Evolutionary conservation across 2,888 invertebrate species (phyloP), one percentile per base, ranked within the genome.

Genomic region (Eupithecia insigniata): DNA sequence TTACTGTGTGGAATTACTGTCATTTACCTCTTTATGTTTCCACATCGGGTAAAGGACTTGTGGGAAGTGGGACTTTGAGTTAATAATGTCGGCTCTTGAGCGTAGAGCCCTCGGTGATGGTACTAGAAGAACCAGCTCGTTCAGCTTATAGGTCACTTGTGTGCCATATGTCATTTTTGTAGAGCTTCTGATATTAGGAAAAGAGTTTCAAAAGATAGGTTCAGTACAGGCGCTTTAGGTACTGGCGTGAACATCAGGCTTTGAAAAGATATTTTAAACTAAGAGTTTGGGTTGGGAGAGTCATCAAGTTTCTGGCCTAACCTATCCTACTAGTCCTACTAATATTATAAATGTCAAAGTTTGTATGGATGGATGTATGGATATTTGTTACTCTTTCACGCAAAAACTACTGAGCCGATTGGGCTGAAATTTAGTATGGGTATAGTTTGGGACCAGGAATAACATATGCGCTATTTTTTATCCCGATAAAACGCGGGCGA

Each of bases 1-100:
- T 88, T 86, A 88, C 86, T 88, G 85, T 84, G 74, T 81, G 77
- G 85, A 88, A 90, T 90, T 84, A 84, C 86, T 78, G 80, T 80
- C 85, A 85, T 90, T 89, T 86, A 85, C 85, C 83, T 84, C 82
- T 84, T 86, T 85, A 85, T 80, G 82, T 84, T 81, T 81, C 76
- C 72, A 81, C 82, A 78, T 79, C 80, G 82, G 78, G 79, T 78
- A 74, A 68, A 73, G 69, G 55, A 70, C 78, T 74, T 76, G 74
- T 72, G 55, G 71, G 66, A 73, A 74, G 79, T 75, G 68, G 76
- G 74, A 36, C 34, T 78, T 79, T 72, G 77, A 78, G 79, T 74
- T 76, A 78, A 79, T 82, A 78, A 71, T 71, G 73, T 74, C 72
- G 51, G 64, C 67, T 70, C 67, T 72, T 55, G 69, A 69, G 71